Evolutionary conservation across 1,140 invertebrate species (phyloP).

Genomic region (Drosophila bocqueti): DNA sequence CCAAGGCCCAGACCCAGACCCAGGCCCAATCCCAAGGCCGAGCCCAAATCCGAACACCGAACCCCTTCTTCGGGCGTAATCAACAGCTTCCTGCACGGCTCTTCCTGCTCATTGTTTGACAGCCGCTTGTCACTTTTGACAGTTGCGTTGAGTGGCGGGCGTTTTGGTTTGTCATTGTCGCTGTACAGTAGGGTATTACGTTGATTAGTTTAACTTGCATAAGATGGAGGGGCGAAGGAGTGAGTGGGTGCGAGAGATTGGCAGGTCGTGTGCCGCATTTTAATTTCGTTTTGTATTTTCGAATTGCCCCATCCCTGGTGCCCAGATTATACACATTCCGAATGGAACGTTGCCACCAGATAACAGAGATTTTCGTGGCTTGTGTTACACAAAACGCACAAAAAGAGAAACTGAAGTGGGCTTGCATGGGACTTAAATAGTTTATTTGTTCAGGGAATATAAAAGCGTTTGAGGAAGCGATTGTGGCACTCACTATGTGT

Average conservation of each 20-base stretch:
- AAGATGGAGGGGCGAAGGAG: slow-evolving; percentile 17
- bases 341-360: slow-evolving; percentile 45
- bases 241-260: slow-evolving; percentile 67
- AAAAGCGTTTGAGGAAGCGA: slow-evolving; percentile 16
- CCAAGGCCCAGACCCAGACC: slow-evolving; percentile 12
- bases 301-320: slow-evolving; percentile 64
- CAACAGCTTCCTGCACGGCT: slow-evolving; percentile 67
- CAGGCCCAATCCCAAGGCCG: slow-evolving; percentile 8
- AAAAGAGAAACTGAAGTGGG: slow-evolving; percentile 37
- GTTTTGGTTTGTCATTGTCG: slow-evolving; percentile 79
- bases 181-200: slow-evolving; percentile 63
- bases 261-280: slow-evolving; percentile 82
- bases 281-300: slow-evolving; percentile 79
- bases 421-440: slow-evolving; percentile 29
- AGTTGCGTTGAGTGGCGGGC: slow-evolving; percentile 68
- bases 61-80: slow-evolving; percentile 76
- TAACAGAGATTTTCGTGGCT: slow-evolving; percentile 50
- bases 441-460: slow-evolving; percentile 39
- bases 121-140: slow-evolving; percentile 78
- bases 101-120: slow-evolving; percentile 73
- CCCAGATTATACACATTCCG: slow-evolving; percentile 65
- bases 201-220: slow-evolving; percentile 81
- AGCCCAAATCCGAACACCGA: not conserved
- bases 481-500: slow-evolving; percentile 2
- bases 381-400: slow-evolving; percentile 29